Evolutionary conservation across 2,888 invertebrate species (phyloP).

Genomic region (Teleogryllus oceanicus): DNA sequence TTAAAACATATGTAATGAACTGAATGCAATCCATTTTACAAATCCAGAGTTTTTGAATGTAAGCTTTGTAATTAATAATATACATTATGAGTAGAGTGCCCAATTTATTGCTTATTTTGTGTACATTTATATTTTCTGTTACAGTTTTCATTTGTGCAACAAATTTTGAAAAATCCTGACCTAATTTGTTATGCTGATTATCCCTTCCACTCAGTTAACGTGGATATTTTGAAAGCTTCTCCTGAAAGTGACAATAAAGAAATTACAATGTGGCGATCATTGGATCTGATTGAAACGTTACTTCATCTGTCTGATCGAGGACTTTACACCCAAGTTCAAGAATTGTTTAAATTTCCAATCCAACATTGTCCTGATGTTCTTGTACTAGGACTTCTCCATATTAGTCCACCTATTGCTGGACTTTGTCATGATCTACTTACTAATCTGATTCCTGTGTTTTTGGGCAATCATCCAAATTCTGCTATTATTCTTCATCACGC

Average conservation of each 20-base stretch:
- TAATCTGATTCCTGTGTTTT: conserved; percentile 85
- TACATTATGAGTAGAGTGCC: too few relatives aligned
- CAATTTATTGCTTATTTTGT: too few relatives aligned
- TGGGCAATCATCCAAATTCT: conserved; percentile 94
- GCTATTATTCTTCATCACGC: conserved; percentile 94
- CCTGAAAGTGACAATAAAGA: conserved; percentile 95
- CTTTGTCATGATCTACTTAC: conserved; percentile 83
- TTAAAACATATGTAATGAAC: too few relatives aligned
- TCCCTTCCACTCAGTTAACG: conserved; percentile 79
- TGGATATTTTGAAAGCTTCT: conserved; percentile 86
- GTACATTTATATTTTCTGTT: conserved; percentile 31
- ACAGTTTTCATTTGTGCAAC: conserved; percentile 78
- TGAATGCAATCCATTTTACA: too few relatives aligned
- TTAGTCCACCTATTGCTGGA: conserved; percentile 73
- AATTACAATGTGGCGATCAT: conserved; percentile 86
- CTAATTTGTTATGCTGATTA: conserved; percentile 93
- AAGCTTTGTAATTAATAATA: too few relatives aligned
- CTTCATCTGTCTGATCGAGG: conserved; percentile 85
- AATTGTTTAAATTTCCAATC: conserved; percentile 86
- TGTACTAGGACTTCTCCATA: conserved; percentile 82
- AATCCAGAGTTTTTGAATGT: too few relatives aligned
- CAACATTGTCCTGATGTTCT: conserved; percentile 94
- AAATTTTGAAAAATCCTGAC: conserved; percentile 85
- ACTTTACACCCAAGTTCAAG: conserved; percentile 75
- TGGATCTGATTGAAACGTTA: conserved; percentile 85